Evolutionary conservation across 2,888 invertebrate species (phyloP).

Genomic region (Luperina testacea): DNA sequence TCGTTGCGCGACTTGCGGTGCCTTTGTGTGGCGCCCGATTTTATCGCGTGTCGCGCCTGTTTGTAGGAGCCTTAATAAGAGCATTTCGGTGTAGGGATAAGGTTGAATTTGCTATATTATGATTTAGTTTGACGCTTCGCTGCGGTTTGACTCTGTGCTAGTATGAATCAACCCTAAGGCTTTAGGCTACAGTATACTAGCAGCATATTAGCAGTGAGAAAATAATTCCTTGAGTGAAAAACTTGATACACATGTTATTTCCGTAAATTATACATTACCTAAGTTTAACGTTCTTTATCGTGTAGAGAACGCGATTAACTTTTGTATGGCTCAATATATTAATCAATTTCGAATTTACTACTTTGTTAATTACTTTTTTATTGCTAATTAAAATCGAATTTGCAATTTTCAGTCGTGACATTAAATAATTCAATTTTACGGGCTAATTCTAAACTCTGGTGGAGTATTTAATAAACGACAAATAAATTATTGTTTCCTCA

Average conservation of each 20-base stretch:
- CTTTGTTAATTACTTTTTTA: conserved; percentile 7
- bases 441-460: not conserved
- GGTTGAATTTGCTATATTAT: not conserved
- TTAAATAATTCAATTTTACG: conserved; percentile 10
- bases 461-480: not conserved
- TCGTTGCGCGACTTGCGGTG: too few species aligned
- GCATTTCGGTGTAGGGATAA: not conserved
- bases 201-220: not conserved
- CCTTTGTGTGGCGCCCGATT: too few species aligned
- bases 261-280: conserved; percentile 2
- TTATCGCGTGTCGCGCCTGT: too few species aligned
- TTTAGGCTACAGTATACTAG: not conserved
- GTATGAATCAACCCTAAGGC: not conserved
- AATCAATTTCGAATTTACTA: conserved; percentile 26
- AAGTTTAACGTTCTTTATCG: conserved; percentile 26
- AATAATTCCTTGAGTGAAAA: not conserved
- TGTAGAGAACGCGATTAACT: conserved; percentile 16
- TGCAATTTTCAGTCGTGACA: conserved; percentile 16
- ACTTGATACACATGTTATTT: not conserved
- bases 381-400: conserved; percentile 29
- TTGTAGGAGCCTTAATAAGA: too few species aligned
- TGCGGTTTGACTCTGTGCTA: not conserved
- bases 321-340: conserved; percentile 17
- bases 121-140: not conserved
- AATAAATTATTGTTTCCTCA: not conserved